Conservation (phyloP, 1,140 invertebrate genomes). For the Scaptomyza pallida region DNA sequence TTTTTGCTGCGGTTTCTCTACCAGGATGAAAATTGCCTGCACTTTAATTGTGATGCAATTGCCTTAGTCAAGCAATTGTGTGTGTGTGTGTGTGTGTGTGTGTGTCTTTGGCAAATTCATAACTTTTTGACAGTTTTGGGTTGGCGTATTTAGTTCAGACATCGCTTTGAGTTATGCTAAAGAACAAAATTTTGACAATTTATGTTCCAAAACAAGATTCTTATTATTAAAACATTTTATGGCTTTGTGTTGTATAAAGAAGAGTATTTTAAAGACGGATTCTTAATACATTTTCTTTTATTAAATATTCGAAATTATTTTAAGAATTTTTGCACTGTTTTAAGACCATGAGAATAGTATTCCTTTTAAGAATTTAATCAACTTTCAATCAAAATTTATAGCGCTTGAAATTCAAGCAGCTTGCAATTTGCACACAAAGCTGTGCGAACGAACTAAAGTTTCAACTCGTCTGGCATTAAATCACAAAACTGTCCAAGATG, state of each 20-base stretch:
- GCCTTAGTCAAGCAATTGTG: neutral
- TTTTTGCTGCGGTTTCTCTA: conserved; percentile 46
- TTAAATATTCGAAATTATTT: no score
- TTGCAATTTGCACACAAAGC: conserved; percentile 9
- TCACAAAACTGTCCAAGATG: conserved; percentile 51
- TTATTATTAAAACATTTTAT: no score
- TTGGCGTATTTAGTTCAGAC: conserved; percentile 7
- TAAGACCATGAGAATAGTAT: no score
- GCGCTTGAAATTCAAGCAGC: conserved; percentile 30
- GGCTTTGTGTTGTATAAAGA: no score
- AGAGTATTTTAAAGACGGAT: no score
- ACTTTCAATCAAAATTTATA: neutral
- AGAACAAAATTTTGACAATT: neutral
- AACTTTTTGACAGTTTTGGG: conserved; percentile 30
- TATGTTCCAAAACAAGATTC: no score
- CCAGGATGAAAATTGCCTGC: conserved; percentile 30
- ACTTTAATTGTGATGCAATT: conserved; percentile 41
- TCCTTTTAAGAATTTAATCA: no score
- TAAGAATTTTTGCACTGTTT: no score
- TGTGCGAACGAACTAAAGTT: neutral
- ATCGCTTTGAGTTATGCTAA: conserved; percentile 9
- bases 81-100: neutral
- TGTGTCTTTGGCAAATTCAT: conserved; percentile 18
- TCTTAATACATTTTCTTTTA: no score
- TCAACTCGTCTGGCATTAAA: conserved; percentile 46